These are phyloP conservation scores for Amphiprion ocellaris DNA, from an alignment of 2,113 vertebrate genomes.

Conservation along the genomic window DNA sequence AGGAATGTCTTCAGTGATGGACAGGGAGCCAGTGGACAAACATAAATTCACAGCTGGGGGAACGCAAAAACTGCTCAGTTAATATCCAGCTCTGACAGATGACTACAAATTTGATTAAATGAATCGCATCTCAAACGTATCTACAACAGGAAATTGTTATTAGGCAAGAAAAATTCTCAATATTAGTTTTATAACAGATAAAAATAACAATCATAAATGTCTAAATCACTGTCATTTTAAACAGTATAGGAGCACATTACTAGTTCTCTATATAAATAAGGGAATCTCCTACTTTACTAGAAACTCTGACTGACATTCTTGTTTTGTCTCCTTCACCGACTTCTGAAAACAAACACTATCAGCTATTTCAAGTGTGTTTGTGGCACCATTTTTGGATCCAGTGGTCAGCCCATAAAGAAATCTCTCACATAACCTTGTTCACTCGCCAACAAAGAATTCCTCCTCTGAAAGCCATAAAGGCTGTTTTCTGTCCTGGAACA, in stretches of 20 bases:
- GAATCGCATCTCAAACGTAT: not conserved
- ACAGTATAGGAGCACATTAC: too few relatives aligned
- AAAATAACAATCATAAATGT: not conserved
- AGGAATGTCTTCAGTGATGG: constrained; percentile 45
- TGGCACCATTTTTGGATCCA: constrained; percentile 27
- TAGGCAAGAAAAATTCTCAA: not conserved
- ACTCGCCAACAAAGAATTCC: constrained; percentile 62
- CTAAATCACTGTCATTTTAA: too few relatives aligned
- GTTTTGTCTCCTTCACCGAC: not conserved
- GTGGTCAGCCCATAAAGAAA: constrained; percentile 41
- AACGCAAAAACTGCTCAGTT: constrained; percentile 5
- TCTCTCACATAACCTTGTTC: constrained; percentile 32
- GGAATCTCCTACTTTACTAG: not conserved
- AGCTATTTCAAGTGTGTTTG: constrained; percentile 23
- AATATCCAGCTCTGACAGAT: not conserved
- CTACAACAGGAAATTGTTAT: not conserved
- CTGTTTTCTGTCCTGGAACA: constrained; percentile 61
- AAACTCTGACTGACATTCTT: not conserved
- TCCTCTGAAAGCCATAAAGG: constrained; percentile 54
- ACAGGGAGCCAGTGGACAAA: constrained; percentile 6
- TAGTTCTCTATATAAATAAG: not conserved
- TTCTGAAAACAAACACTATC: constrained; percentile 47
- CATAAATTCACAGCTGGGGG: constrained; percentile 23
- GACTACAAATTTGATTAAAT: not conserved
- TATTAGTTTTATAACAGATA: not conserved